Base-by-base conservation (phyloP, 2,113 vertebrate genomes). In the Oryzias woworae region DNA sequence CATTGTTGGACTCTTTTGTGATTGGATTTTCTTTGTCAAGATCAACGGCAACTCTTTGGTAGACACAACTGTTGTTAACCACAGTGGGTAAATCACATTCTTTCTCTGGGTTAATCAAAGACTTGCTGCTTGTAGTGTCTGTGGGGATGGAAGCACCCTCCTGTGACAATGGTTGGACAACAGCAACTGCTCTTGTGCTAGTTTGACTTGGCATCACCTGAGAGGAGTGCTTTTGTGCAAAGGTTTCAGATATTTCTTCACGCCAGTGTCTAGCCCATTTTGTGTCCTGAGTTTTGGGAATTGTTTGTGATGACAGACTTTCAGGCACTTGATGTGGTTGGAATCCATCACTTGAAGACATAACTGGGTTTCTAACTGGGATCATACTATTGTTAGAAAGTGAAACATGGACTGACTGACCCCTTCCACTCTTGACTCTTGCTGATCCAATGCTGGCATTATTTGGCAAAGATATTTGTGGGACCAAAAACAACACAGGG, bases 141-240 rank as follows among this genome's bases (percentile, higher is more conserved):
- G 36, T 31, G 8, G 48, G 46, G 3, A 18, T 7, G 3, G 47
- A 53, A 7, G 1, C 15, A 18, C 13, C 23, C 46, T 83, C 54
- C 23, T 71, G 51, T 5, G 77, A 73, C 56, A 89, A 24, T 7
- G 87, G 89, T 14, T 75, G 83, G 14, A 89, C 89, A 43, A 90
- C 73, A 49, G 87, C 89, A 52, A 89, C 63, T 14, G 73, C 85
- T 70, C 58, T 84, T 0, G 26, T 58, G 8, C 28, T 18, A 0
- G 41, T 7, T n/a, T 13, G 6, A 45, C 44, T 55, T 31, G 72
- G 44, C 7, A 59, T 70, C 1, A 54, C 20, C 13, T 60, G 47
- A 58, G 23, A 15, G 60, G 47, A 15, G 1, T 1, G 18, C 77
- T 45, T 69, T 58, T n/a, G 36, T 36, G 8, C 1, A 36, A 12